phyloP scores from a whole-genome alignment of 1,140 invertebrate species.

The Tetramorium simillimum region DNA sequence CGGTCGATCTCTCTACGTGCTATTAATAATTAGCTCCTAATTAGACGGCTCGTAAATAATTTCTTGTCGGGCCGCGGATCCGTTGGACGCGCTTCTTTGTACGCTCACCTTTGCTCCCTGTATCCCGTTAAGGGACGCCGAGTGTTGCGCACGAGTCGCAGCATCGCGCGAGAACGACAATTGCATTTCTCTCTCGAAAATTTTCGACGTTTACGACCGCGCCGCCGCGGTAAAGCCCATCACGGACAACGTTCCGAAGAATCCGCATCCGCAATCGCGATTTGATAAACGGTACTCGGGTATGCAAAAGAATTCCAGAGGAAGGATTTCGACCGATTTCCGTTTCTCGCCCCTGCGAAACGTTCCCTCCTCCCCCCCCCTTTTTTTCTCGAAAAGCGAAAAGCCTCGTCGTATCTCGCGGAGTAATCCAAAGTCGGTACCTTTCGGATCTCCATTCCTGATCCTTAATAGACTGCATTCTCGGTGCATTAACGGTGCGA shows the following conservation, averaged over 20 bases:
- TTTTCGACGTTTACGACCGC: constrained; percentile 2
- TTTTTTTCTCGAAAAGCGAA: neutral
- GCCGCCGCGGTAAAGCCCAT: neutral
- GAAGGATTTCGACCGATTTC: neutral
- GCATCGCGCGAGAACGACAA: constrained; percentile 36
- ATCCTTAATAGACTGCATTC: neutral
- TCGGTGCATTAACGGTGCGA: constrained; percentile 5
- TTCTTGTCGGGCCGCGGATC: constrained; percentile 41
- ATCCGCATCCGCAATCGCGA: neutral
- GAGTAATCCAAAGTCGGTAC: neutral
- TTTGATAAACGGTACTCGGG: neutral
- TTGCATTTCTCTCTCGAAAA: constrained; percentile 19
- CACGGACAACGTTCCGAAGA: neutral
- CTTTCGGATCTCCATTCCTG: neutral
- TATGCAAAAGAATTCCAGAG: neutral
- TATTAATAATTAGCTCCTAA: constrained; percentile 60
- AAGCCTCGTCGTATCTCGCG: neutral
- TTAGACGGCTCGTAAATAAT: constrained; percentile 56
- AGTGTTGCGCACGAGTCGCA: constrained; percentile 25
- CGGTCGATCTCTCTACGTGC: constrained; percentile 30
- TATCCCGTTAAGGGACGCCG: constrained; percentile 39
- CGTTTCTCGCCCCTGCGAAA: too few species aligned
- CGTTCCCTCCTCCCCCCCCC: too few species aligned
- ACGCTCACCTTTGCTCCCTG: constrained; percentile 56
- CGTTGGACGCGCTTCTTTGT: constrained; percentile 43